Evolutionary conservation across 1,140 invertebrate species (phyloP), one percentile per base, ranked within the genome.

Genomic region (Drosophila truncata): DNA sequence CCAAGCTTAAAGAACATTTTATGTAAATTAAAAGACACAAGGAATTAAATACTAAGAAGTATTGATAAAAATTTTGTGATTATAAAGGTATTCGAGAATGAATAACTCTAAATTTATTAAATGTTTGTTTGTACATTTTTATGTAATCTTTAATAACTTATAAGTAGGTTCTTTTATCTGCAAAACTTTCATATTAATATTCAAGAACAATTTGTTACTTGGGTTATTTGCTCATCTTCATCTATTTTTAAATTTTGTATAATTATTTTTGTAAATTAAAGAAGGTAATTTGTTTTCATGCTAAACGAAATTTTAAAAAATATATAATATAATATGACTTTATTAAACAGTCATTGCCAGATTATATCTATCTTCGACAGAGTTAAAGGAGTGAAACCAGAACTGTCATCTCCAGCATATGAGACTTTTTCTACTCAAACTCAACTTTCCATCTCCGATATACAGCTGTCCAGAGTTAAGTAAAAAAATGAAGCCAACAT

Each of bases 401-500:
- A 8, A 31, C 23, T 9, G n/a, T 8, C 11, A 16, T 13, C 29
- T 39, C 7, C 33, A 60, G 41, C 41, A 67, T 66, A 55, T 27
- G 27, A 55, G 62, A 33, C n/a, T n/a, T 14, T 10, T 41, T 13
- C 35, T 8, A 18, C 25, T 31, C 11, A 1, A 27, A 16, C 14
- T 14, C 20, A 23, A 11, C 14, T 16, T 23, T 31, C 41, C 13
- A 18, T 44, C 54, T 25, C 10, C 20, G 46, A 77, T 58, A 74
- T 86, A 18, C 39, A 83, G 52, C 84, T 87, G 83, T 76, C 76
- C 62, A 61, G 44, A 14, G 65, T 84, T n/a, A 23, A 20, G 4
- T 16, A 23, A 88, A 87, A 78, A 87, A 87, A 87, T 87, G 84
- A 84, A 80, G 58, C 64, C 62, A 67, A 64, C 63, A 47, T 87